A percentile compares a stretch with the other conserved stretches of the same genome.
phyloP scores from a whole-genome alignment of 2,113 vertebrate genomes.

The Melozone crissalis region DNA sequence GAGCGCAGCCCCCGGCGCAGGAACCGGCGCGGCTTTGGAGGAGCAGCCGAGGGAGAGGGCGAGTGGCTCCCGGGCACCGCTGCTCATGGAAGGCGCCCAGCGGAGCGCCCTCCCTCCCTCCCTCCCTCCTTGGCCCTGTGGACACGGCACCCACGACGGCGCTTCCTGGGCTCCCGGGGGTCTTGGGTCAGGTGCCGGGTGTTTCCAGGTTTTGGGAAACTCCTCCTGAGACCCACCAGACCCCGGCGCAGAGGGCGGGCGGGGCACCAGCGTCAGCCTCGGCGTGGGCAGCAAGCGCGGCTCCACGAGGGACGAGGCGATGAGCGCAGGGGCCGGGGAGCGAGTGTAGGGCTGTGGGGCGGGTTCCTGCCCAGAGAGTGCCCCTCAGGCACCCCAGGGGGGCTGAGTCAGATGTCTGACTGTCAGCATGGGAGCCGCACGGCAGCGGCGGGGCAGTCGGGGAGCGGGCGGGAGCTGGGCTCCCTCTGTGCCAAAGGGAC shows the following conservation, averaged over 20 bases:
- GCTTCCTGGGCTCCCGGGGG: not conserved
- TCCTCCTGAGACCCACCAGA: not conserved
- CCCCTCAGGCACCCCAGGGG: not conserved
- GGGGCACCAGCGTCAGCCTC: not conserved
- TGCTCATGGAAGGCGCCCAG: not conserved
- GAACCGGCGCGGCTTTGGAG: not conserved
- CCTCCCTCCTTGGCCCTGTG: not conserved
- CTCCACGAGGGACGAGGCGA: not conserved
- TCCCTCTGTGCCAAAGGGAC: not conserved
- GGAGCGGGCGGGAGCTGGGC: accelerated
- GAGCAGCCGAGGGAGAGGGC: not conserved
- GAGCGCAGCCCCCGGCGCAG: too few species aligned
- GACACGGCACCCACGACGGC: not conserved
- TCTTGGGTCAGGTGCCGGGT: too few species aligned
- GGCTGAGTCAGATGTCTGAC: accelerated
- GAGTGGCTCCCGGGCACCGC: accelerated
- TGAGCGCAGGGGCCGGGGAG: too few species aligned
- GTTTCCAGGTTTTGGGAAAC: not conserved
- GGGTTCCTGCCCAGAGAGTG: too few species aligned
- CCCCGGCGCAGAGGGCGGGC: not conserved
- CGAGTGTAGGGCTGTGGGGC: not conserved
- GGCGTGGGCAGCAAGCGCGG: not conserved
- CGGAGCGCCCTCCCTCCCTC: not conserved
- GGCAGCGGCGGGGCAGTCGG: not conserved
- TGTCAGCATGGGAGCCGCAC: not conserved